A percentile compares a stretch with the other conserved stretches of the same genome.
phyloP scores from a whole-genome alignment of 2,888 invertebrate species.

The Liposcelis brunnea region DNA sequence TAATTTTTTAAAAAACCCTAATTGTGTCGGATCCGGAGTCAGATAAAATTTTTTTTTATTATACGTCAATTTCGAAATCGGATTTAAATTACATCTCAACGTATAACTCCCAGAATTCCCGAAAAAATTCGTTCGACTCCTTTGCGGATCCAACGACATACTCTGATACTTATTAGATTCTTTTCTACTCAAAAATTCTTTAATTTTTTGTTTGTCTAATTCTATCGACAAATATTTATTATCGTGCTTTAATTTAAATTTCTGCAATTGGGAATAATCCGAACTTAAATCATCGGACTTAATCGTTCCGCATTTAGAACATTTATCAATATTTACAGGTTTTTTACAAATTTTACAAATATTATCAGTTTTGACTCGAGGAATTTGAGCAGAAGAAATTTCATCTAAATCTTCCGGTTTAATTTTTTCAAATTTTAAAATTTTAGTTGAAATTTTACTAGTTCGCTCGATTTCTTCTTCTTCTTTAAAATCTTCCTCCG shows the following conservation, averaged over 20 bases:
- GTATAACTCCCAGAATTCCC: conserved; percentile 5
- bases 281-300: too few species aligned
- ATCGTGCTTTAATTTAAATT: too few species aligned
- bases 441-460: background rate
- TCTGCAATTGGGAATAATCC: too few species aligned
- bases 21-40: conserved; percentile 2
- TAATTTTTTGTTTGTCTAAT: too few species aligned
- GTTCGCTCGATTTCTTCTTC: background rate
- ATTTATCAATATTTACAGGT: background rate
- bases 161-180: background rate
- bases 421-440: too few species aligned
- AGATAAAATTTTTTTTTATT: background rate
- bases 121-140: conserved; percentile 6
- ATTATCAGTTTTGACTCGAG: background rate
- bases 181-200: too few species aligned
- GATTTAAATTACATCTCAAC: conserved; percentile 4
- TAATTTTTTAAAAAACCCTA: background rate
- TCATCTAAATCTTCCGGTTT: too few species aligned
- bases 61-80: background rate
- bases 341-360: background rate
- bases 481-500: background rate
- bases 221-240: too few species aligned
- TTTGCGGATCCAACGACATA: conserved; percentile 2
- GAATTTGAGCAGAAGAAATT: background rate
- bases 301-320: too few species aligned